Percentiles rank a stretch among this genome's conserved stretches.
Evolutionary conservation across 2,797 vertebrate genomes (phyloP).

Genomic region (Orestias chungarensis): DNA sequence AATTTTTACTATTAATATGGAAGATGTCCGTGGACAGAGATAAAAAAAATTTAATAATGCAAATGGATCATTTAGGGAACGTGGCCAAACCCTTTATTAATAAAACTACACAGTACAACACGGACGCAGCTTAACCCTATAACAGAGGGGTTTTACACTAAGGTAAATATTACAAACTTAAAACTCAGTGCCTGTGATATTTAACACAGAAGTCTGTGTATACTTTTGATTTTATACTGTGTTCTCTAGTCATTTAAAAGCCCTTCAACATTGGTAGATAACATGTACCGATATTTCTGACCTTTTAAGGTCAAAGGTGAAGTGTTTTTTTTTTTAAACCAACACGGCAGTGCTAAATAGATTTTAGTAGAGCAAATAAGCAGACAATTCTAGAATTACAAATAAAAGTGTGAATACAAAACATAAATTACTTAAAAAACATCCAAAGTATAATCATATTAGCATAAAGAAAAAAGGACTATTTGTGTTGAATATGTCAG

Average conservation of each 20-base stretch:
- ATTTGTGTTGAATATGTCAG: slow-evolving; percentile 11
- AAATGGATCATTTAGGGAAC: slow-evolving; percentile 25
- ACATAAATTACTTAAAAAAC: background rate
- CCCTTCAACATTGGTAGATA: background rate
- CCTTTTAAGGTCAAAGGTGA: background rate
- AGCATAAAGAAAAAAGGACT: background rate
- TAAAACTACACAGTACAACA: slow-evolving; percentile 19
- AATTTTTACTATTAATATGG: slow-evolving; percentile 52
- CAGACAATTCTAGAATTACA: background rate
- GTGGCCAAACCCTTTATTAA: slow-evolving; percentile 12
- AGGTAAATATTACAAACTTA: slow-evolving; percentile 25
- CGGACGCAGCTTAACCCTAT: slow-evolving; percentile 39
- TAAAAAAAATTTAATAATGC: no score
- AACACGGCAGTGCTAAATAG: background rate
- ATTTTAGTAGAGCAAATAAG: no score
- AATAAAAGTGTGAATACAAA: background rate
- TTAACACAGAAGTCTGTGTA: slow-evolving; percentile 19
- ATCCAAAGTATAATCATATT: background rate
- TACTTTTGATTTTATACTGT: no score
- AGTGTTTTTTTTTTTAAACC: background rate
- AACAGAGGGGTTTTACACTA: slow-evolving; percentile 30
- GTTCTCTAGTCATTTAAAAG: no score
- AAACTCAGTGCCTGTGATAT: background rate
- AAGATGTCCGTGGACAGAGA: slow-evolving; percentile 13
- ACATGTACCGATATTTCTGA: background rate